Percentiles rank a stretch among this genome's conserved stretches.
These are phyloP conservation scores for Carollia perspicillata DNA, from an alignment of 2,113 vertebrate species.

Conservation along the genomic window DNA sequence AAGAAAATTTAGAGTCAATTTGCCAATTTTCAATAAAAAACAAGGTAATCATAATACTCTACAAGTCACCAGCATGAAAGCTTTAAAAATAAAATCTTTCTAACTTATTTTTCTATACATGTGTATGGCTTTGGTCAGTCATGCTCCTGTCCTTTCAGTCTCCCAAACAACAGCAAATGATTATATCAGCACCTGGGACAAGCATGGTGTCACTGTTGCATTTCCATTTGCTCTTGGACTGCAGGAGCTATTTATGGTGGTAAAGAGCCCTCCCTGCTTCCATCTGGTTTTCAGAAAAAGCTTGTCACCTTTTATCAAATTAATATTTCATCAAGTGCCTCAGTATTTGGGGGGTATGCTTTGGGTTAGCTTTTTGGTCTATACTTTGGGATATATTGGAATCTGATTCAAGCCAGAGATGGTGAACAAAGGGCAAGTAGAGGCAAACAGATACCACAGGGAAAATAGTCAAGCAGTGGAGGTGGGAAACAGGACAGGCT, in stretches of 20 bases:
- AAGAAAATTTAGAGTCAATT: neutral
- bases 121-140: neutral
- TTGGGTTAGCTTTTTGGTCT: conserved; percentile 25
- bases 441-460: neutral
- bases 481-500: neutral
- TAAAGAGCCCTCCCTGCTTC: neutral
- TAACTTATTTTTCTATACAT: neutral
- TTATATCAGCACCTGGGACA: neutral
- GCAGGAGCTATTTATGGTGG: neutral
- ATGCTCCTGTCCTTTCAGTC: neutral
- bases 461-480: neutral
- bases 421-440: neutral
- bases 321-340: conserved; percentile 20
- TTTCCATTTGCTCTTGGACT: neutral
- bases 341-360: neutral
- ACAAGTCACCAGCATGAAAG: neutral
- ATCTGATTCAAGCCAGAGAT: neutral
- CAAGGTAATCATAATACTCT: neutral
- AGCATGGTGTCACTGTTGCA: neutral
- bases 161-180: conserved; percentile 16
- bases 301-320: conserved; percentile 29
- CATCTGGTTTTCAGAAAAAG: conserved; percentile 31
- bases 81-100: conserved; percentile 8
- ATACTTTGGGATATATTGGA: neutral
- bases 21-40: neutral